phyloP scores from a whole-genome alignment of 2,113 vertebrate species.

The Ptilonorhynchus violaceus region DNA sequence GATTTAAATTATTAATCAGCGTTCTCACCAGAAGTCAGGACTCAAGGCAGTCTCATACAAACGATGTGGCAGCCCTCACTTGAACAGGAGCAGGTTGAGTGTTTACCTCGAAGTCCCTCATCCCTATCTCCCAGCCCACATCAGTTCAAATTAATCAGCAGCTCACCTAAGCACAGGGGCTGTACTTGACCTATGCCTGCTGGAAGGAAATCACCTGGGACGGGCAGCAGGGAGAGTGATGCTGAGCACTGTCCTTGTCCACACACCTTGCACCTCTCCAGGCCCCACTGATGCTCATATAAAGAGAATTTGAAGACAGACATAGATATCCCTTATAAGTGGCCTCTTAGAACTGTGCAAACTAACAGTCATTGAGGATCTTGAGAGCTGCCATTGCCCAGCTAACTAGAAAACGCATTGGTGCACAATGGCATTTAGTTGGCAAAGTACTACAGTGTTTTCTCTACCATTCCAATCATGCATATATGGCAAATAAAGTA shows the following conservation, averaged over 20 bases:
- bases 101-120: background rate
- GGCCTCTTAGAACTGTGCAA: background rate
- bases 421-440: background rate
- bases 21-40: background rate
- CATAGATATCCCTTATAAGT: background rate
- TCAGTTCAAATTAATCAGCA: background rate
- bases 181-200: background rate
- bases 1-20: slow-evolving; percentile 1
- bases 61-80: background rate
- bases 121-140: background rate
- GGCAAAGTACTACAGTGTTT: background rate
- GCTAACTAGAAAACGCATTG: background rate
- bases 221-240: background rate
- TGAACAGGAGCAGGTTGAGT: background rate
- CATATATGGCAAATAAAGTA: background rate
- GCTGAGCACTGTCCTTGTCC: background rate
- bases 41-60: background rate
- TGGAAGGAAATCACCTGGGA: background rate
- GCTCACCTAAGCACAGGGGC: background rate
- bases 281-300: background rate
- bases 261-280: background rate
- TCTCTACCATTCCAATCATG: background rate
- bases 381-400: background rate
- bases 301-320: background rate
- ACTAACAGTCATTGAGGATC: background rate